A percentile compares a stretch with the other conserved stretches of the same genome.
Conservation (phyloP, 2,113 vertebrate species). For the Piaya cayana region DNA sequence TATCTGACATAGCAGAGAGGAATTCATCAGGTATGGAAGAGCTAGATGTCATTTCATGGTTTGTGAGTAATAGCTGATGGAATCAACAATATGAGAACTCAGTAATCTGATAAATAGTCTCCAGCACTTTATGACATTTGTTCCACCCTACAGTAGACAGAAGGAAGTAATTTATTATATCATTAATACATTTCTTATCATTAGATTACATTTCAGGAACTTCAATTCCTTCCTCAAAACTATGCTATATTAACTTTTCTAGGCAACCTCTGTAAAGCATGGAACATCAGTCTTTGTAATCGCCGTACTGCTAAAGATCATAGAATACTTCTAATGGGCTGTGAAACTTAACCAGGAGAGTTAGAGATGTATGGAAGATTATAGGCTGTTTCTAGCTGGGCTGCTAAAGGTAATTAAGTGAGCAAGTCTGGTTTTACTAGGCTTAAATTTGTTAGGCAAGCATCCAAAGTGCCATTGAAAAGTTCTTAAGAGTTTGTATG, state of each 20-base stretch:
- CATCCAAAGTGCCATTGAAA: not conserved
- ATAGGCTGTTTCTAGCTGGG: not conserved
- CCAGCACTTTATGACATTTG: not conserved
- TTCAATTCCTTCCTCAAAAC: not conserved
- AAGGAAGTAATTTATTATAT: not conserved
- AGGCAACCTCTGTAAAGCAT: not conserved
- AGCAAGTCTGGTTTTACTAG: not conserved
- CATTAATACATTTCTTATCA: not conserved
- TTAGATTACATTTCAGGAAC: not conserved
- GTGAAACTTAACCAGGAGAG: not conserved
- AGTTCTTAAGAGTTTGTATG: not conserved
- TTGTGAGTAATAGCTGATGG: not conserved
- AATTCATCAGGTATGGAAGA: constrained; percentile 68
- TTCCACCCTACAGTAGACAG: not conserved
- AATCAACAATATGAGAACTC: not conserved
- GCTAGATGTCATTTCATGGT: not conserved
- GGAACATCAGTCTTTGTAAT: not conserved
- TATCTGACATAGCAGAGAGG: constrained; percentile 62
- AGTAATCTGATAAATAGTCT: not conserved
- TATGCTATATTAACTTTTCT: not conserved
- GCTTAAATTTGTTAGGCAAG: not conserved
- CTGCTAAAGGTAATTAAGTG: not conserved
- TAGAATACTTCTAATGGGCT: not conserved
- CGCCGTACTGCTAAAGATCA: not conserved
- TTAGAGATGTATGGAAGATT: not conserved